Conservation (phyloP, 2,888 invertebrate genomes). For the Heliothis peltigera region DNA sequence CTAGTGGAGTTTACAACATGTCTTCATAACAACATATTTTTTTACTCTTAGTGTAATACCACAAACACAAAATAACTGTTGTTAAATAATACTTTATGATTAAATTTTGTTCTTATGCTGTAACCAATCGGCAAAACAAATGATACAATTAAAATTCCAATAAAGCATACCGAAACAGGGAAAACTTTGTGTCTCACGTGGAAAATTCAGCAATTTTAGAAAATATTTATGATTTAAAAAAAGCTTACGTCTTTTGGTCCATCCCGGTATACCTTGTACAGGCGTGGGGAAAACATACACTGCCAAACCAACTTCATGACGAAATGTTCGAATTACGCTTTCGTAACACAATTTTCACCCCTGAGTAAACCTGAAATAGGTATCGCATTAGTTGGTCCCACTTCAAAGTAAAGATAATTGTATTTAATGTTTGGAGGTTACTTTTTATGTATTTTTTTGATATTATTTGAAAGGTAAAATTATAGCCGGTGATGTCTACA, state of each 20-base stretch:
- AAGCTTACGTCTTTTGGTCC: slow-evolving; percentile 66
- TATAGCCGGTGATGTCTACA: neutral
- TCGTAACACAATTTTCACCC: neutral
- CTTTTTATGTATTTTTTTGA: slow-evolving; percentile 4
- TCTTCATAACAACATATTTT: no score
- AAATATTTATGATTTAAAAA: neutral
- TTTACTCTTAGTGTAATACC: no score
- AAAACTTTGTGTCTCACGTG: no score
- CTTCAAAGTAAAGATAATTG: neutral
- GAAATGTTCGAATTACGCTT: neutral
- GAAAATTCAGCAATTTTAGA: neutral
- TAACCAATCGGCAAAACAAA: no score
- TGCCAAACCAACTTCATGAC: slow-evolving; percentile 89
- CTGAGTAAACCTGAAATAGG: neutral
- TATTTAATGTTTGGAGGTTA: neutral
- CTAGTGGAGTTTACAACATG: no score
- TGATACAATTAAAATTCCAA: no score
- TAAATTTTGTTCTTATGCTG: no score
- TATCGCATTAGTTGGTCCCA: neutral
- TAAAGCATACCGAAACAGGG: no score
- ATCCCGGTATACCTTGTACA: slow-evolving; percentile 92
- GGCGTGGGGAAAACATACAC: slow-evolving; percentile 92
- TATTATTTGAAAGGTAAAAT: slow-evolving; percentile 1
- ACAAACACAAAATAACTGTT: no score
- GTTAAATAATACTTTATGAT: no score